Conservation (phyloP, 2,113 vertebrate genomes). For the Prionailurus bengalensis region DNA sequence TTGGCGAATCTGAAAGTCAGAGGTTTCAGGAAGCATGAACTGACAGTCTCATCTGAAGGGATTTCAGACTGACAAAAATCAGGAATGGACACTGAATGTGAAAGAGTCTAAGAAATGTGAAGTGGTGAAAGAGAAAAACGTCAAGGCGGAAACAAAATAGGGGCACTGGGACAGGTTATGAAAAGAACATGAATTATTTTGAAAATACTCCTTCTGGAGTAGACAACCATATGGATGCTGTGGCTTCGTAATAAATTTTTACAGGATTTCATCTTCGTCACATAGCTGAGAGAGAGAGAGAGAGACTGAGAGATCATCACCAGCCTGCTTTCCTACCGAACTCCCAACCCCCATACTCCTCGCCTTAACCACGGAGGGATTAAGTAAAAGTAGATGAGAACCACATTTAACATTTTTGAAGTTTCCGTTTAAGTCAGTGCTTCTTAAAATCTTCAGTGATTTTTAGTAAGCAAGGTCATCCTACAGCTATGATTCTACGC, state of each 20-base stretch:
- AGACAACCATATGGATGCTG: neutral
- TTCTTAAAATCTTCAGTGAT: conserved; percentile 33
- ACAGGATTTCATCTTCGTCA: neutral
- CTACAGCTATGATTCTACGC: conserved; percentile 51
- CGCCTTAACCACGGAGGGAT: neutral
- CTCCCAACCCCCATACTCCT: neutral
- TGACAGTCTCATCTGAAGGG: conserved; percentile 56
- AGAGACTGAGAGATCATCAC: neutral
- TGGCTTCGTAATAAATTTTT: neutral
- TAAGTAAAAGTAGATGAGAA: conserved; percentile 48
- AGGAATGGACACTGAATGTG: conserved; percentile 27
- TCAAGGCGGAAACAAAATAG: neutral
- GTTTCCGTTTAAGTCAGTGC: conserved; percentile 49
- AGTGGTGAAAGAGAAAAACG: neutral
- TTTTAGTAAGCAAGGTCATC: conserved; percentile 43
- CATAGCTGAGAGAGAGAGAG: neutral
- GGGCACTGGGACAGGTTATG: neutral
- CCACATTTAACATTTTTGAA: conserved; percentile 25
- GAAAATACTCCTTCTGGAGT: conserved; percentile 22
- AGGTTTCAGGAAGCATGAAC: conserved; percentile 53
- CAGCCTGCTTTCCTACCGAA: neutral
- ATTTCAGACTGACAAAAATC: conserved; percentile 41
- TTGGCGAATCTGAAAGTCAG: conserved; percentile 68
- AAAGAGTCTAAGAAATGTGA: conserved; percentile 39
- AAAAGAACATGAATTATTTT: conserved; percentile 8